Evolutionary conservation across 2,113 vertebrate genomes (phyloP), one percentile per base, ranked within the genome.

Genomic region (Charadrius vociferus): DNA sequence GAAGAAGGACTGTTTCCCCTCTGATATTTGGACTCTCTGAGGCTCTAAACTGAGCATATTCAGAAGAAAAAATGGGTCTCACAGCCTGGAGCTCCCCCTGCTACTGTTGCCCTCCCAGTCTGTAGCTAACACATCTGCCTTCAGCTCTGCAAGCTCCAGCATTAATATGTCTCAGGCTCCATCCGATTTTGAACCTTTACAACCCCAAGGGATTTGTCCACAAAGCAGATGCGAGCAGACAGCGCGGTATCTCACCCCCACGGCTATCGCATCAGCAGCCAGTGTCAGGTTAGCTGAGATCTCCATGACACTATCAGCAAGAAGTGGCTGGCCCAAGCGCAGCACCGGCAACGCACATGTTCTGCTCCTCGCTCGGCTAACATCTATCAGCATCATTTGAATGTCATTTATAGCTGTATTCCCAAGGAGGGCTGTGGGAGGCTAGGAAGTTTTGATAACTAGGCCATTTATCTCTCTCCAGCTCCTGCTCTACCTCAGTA

Each of bases 381-480:
- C 88, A 96, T 94, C 94, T 67, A 94, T 96, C 91, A 92, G 83
- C 88, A 92, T 87, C 81, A 93, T 91, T 65, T 81, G 73, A 87
- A 95, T 92, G 89, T 95, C 97, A 95, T 96, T 96, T 95, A 88
- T 78, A 87, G 94, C 88, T 82, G 36, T 91, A 96, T 95, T 96
- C 92, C 93, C 90, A 89, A 81, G 15, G 94, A 91, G 61, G 94
- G 86, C 83, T 95, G 94, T 91, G 94, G 95, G 97, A 95, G 88
- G 93, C 86, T 86, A 92, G 94, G 92, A 97, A 96, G 94, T 96
- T 95, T 91, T 95, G 96, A 92, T 97, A 97, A 96, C 94, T 86
- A 94, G 94, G 95, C 88, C 86, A 88, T 97, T 97, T 95, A 97
- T 97, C 96, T 97, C 86, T 96, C 94, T 97, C 65, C 70, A 92